Percentiles rank a stretch among this genome's conserved stretches.
Conservation (phyloP, 2,888 invertebrate species). For the Craniophora ligustri region DNA sequence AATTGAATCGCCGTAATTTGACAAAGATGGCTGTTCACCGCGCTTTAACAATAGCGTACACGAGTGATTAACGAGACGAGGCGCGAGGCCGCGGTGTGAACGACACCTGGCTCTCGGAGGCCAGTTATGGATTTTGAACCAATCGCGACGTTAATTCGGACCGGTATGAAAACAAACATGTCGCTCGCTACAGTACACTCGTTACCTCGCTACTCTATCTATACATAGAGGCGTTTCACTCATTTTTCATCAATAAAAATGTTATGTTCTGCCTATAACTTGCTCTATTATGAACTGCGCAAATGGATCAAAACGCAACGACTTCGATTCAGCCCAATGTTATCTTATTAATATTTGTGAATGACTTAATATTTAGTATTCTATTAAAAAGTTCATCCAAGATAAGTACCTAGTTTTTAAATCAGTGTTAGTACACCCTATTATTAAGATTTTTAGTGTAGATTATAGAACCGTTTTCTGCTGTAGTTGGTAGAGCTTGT, state of each 20-base stretch:
- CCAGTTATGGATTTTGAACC: conserved; percentile 89
- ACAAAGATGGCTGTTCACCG: conserved; percentile 88
- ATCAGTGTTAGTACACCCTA: too few species aligned
- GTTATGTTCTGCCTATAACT: conserved; percentile 60
- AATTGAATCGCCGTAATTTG: conserved; percentile 86
- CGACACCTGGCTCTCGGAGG: conserved; percentile 88
- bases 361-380: too few species aligned
- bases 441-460: too few species aligned
- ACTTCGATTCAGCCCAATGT: neutral
- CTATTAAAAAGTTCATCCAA: too few species aligned
- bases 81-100: conserved; percentile 89
- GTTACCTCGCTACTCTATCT: conserved; percentile 67
- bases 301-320: conserved; percentile 31
- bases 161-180: conserved; percentile 88
- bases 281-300: conserved; percentile 56
- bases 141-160: conserved; percentile 88
- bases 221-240: conserved; percentile 71
- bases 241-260: conserved; percentile 76
- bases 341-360: too few species aligned
- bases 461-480: too few species aligned
- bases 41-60: conserved; percentile 87
- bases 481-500: neutral
- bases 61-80: conserved; percentile 88
- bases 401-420: too few species aligned
- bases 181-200: conserved; percentile 69